These are phyloP conservation scores for Pipra filicauda DNA, from an alignment of 2,113 vertebrate species.

Conservation along the genomic window DNA sequence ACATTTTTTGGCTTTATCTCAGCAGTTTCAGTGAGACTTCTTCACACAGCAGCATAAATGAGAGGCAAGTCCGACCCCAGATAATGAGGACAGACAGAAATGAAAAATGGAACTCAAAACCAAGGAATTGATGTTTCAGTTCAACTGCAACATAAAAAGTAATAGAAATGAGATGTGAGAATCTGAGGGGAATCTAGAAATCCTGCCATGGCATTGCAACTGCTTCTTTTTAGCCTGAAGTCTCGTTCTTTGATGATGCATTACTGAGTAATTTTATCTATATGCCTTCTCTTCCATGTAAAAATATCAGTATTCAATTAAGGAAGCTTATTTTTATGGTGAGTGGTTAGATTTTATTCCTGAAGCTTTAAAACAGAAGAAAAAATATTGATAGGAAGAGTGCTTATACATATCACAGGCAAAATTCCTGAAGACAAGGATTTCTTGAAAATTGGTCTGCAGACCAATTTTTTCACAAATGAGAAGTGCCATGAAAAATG, in stretches of 20 bases:
- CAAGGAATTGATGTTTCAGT: not conserved
- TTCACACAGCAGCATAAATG: not conserved
- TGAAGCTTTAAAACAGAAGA: not conserved
- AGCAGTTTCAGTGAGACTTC: not conserved
- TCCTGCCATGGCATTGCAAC: not conserved
- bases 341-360: not conserved
- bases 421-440: not conserved
- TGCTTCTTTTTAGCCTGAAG: not conserved
- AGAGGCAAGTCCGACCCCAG: not conserved
- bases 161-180: not conserved
- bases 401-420: not conserved
- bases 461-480: not conserved
- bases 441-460: not conserved
- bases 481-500: not conserved
- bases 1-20: not conserved
- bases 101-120: not conserved
- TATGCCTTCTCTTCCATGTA: not conserved
- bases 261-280: not conserved
- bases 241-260: not conserved
- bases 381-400: not conserved
- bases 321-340: not conserved
- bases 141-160: not conserved
- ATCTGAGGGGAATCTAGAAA: not conserved
- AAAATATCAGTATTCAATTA: not conserved
- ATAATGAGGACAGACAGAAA: not conserved